phyloP scores from a whole-genome alignment of 2,797 vertebrate species.

The Coluber constrictor region DNA sequence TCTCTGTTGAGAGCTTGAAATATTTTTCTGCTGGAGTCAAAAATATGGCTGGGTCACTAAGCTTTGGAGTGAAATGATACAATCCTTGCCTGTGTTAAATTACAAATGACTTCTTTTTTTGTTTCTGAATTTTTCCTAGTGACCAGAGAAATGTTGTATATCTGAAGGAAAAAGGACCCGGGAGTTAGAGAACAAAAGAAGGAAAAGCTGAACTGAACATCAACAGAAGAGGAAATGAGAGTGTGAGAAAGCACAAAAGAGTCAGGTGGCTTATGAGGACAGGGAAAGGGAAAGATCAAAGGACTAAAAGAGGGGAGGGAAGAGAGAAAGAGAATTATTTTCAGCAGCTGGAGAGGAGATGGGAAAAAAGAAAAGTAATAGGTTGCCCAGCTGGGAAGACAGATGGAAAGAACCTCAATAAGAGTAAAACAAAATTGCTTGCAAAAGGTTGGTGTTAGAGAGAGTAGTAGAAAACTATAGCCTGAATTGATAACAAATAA shows the following conservation, averaged over 20 bases:
- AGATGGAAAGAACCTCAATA: conserved; percentile 30
- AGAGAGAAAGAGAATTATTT: conserved; percentile 33
- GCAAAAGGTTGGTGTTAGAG: background rate
- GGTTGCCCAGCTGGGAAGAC: conserved; percentile 20
- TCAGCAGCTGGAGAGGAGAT: conserved; percentile 35
- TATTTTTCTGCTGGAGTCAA: conserved; percentile 40
- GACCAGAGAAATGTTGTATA: conserved; percentile 2
- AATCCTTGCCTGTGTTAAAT: conserved; percentile 51
- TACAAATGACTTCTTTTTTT: conserved; percentile 61
- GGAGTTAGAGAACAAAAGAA: conserved; percentile 40
- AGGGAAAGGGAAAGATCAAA: conserved; percentile 42
- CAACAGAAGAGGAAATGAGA: conserved; percentile 42
- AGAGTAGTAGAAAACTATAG: conserved; percentile 31
- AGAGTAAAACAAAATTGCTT: conserved; percentile 18
- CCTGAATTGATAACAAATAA: conserved; percentile 26
- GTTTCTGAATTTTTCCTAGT: conserved; percentile 41
- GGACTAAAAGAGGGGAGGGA: conserved; percentile 28
- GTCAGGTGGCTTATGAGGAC: conserved; percentile 28
- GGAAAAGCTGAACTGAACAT: conserved; percentile 49
- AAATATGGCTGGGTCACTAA: conserved; percentile 43
- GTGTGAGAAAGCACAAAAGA: conserved; percentile 33
- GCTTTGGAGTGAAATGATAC: conserved; percentile 48
- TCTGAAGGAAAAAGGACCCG: conserved; percentile 43
- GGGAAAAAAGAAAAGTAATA: conserved; percentile 42
- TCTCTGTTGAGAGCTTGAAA: conserved; percentile 38